Evolutionary conservation across 2,797 vertebrate species (phyloP), one percentile per base, ranked within the genome.

Genomic region (Morus bassanus): DNA sequence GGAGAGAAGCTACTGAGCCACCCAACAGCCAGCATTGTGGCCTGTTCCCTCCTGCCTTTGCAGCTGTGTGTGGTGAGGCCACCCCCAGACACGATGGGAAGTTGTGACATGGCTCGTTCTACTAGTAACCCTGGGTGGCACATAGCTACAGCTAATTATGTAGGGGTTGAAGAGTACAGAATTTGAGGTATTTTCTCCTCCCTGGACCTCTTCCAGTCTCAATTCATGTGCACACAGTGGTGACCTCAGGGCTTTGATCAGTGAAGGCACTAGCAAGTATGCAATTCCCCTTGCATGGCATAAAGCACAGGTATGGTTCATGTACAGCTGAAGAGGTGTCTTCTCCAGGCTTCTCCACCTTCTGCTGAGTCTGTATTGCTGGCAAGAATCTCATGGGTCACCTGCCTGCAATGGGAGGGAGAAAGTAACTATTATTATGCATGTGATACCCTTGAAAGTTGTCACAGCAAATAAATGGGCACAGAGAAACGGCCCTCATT

Each of bases 211-310:
- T 74, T 83, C 80, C 94, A 91, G 76, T 21, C 80, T 56, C 23
- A n/a, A 68, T 78, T 84, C 2, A 1, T 31, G 12, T 13, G 45
- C 53, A 86, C 30, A 27, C 6, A 13, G 35, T 0, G 0, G 57
- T 93, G 92, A 93, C 57, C 65, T 88, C 61, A 39, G 73, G 88
- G 48, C 73, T 96, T 50, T 72, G 48, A 11, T 67, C 80, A 35
- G 45, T 28, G 35, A 67, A 88, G 57, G 60, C 60, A 41, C 51
- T 25, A 59, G 15, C 33, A 92, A 86, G 39, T 5, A 48, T 13
- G 23, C 27, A 51, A 17, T 78, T 94, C 80, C 50, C n/a, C 30
- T 72, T 86, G 31, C 7, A 10, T 0, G 0, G 41, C 41, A 48
- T 57, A 76, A 84, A 85, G 73, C n/a, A 13, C 35, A 51, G 33